Evolutionary conservation across 2,113 vertebrate species (phyloP).

Genomic region (Urocitellus parryii): DNA sequence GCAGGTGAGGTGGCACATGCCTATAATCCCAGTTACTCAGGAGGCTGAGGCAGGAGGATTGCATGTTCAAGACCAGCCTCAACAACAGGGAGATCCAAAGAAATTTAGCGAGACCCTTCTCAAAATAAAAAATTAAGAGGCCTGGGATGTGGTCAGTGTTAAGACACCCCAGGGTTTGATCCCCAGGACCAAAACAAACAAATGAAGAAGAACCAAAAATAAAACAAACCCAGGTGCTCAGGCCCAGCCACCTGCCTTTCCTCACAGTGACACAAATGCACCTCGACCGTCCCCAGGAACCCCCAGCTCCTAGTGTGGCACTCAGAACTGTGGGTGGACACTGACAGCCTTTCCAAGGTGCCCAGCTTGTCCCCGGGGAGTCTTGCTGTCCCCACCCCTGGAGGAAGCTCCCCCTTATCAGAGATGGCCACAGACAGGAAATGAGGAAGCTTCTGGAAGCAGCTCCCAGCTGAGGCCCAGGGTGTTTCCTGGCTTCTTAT

Average conservation of each 20-base stretch:
- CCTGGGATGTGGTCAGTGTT: too few species aligned
- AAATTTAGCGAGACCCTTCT: too few species aligned
- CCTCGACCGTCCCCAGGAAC: not conserved
- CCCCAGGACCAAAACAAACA: too few species aligned
- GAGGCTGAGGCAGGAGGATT: too few species aligned
- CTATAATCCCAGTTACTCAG: too few species aligned
- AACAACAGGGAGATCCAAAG: too few species aligned
- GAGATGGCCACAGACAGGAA: not conserved
- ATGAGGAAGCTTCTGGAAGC: not conserved
- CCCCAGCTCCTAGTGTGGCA: not conserved
- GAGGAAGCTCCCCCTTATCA: not conserved
- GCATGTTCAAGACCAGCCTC: too few species aligned
- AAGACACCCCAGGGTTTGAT: too few species aligned
- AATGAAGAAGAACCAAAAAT: not conserved
- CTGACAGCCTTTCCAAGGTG: not conserved
- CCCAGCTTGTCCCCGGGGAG: not conserved
- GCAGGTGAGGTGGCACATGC: too few species aligned
- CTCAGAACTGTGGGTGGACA: not conserved
- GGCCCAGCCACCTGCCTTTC: not conserved
- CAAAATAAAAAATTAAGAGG: too few species aligned
- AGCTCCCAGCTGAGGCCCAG: rapidly evolving
- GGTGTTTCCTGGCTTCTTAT: not conserved
- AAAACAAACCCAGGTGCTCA: not conserved
- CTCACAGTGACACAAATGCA: not conserved
- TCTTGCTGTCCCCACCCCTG: not conserved